Base-by-base conservation (phyloP, 2,113 vertebrate species). In the Oncorhynchus tshawytscha region DNA sequence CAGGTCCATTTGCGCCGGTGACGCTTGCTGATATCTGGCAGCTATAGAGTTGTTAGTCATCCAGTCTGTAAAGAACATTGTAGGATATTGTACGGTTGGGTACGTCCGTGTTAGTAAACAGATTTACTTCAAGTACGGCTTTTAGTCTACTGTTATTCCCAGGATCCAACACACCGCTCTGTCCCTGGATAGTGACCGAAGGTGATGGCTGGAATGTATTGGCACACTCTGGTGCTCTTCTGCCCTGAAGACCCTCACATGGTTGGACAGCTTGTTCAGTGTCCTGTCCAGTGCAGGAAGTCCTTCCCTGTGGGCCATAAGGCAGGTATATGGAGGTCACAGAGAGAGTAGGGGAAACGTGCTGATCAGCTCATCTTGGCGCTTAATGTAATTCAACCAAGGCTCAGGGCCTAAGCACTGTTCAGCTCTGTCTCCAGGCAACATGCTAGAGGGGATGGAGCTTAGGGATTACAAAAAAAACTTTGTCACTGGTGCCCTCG, bases 401-500 rank as follows among this genome's bases (percentile, higher is more conserved):
- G 65, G 80, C 83, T 88, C 78, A 77, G 76, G 67, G 82, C 73
- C 80, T 87, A 76, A 84, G 79, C 74, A 69, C 73, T 65, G 72
- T 11, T 12, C 66, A 8, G 66, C 76, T 62, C 48, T 11, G 20
- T 77, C 67, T 70, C 77, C 59, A 72, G 75, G 75, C 78, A 80
- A 57, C 59, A 49, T 25, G 34, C 22, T 29, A 72, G 67, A 68
- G 65, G 67, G 75, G 62, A 34, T 27, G 13, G 70, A 70, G 68
- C 54, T 59, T 24, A 51, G 66, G 27, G 29, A 54, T 60, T 24
- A 9, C 12, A 13, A 62, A 74, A 77, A 75, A 18, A 45, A 74
- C 72, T 54, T 15, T 27, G 74, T 72, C 60, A 76, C 69, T 79
- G 54, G 34, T 72, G 74, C 59, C 76, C 68, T 79, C 67, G 31